These are phyloP conservation scores for Platysternon megacephalum DNA, from an alignment of 2,113 vertebrate genomes.

Conservation along the genomic window DNA sequence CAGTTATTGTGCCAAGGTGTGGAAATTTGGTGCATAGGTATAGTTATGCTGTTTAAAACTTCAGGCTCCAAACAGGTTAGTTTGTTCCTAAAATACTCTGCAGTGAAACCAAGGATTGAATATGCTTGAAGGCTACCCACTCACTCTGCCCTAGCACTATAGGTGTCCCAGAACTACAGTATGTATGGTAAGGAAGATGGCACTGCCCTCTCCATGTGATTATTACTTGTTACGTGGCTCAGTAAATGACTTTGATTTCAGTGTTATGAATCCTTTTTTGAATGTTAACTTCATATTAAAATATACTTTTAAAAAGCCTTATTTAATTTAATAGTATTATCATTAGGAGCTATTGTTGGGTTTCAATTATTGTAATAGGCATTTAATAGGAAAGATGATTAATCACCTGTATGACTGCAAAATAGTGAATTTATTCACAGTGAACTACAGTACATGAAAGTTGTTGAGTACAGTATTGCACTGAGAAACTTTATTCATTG, in stretches of 20 bases:
- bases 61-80: background rate
- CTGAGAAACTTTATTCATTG: background rate
- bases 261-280: background rate
- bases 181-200: background rate
- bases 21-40: background rate
- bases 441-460: background rate
- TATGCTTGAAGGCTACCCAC: background rate
- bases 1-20: background rate
- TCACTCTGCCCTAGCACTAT: fast-evolving
- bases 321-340: background rate
- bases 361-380: background rate
- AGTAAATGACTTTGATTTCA: background rate
- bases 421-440: background rate
- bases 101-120: background rate
- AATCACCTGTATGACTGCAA: background rate
- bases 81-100: background rate
- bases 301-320: background rate
- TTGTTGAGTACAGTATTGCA: background rate
- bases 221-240: background rate
- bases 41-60: background rate
- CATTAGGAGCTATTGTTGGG: background rate
- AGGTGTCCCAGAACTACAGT: background rate
- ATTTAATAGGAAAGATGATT: background rate
- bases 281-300: background rate
- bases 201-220: background rate